Evolutionary conservation across 2,888 invertebrate genomes (phyloP).

Genomic region (Kryphioiulus occultus): DNA sequence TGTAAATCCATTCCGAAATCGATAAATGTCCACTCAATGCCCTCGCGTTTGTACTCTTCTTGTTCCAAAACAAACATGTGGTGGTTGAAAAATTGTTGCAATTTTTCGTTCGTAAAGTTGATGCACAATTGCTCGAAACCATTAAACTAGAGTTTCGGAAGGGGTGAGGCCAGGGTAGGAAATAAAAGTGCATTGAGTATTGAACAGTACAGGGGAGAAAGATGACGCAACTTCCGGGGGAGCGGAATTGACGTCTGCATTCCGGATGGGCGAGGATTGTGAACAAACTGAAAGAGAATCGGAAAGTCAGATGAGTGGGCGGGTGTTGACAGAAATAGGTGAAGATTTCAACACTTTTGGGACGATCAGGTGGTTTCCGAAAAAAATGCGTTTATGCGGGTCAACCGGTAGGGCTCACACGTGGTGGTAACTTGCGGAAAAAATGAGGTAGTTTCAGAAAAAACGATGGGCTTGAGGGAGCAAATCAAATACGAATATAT

Average conservation of each 20-base stretch:
- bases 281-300: not conserved
- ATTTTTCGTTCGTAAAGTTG: conserved; percentile 69
- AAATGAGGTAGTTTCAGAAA: no score
- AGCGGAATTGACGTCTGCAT: not conserved
- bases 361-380: no score
- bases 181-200: not conserved
- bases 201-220: not conserved
- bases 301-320: not conserved
- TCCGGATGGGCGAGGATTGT: not conserved
- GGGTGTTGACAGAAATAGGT: not conserved
- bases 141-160: conserved; percentile 62
- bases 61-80: conserved; percentile 70
- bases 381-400: no score
- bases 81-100: conserved; percentile 70
- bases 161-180: not conserved
- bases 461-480: not conserved
- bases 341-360: no score
- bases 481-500: not conserved
- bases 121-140: conserved; percentile 69
- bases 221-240: not conserved
- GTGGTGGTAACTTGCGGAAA: no score
- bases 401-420: no score
- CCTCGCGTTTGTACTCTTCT: conserved; percentile 69
- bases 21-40: conserved; percentile 69
- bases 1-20: conserved; percentile 69